A percentile compares a stretch with the other conserved stretches of the same genome.
phyloP scores from a whole-genome alignment of 37 sponge, comb jelly and placozoan genomes.

The Corticium candelabrum region DNA sequence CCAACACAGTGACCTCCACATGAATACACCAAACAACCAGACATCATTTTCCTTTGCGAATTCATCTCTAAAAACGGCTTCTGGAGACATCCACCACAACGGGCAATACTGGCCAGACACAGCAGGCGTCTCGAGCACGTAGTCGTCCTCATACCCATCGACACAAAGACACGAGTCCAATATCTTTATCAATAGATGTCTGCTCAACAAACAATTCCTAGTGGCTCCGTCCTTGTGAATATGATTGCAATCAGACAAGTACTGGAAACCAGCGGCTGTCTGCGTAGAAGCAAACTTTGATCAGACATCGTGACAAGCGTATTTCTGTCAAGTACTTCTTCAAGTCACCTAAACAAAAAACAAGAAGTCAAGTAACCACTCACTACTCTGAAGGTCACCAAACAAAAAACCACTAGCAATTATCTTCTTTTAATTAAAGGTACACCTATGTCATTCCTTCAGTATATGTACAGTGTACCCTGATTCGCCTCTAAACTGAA shows the following conservation, averaged over 20 bases:
- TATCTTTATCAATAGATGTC: constrained; percentile 56
- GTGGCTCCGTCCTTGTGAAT: constrained; percentile 79
- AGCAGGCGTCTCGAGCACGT: background rate
- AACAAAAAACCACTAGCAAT: too few relatives aligned
- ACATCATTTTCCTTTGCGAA: constrained; percentile 80
- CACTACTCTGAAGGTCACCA: too few relatives aligned
- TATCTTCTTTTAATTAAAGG: too few relatives aligned
- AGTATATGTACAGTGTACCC: too few relatives aligned
- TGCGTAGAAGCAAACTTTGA: constrained; percentile 45
- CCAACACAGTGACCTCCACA: constrained; percentile 76
- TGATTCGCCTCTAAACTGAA: too few relatives aligned
- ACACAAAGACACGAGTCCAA: constrained; percentile 77
- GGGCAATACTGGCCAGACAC: background rate
- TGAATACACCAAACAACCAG: constrained; percentile 81
- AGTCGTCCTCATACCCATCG: constrained; percentile 67
- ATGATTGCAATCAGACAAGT: constrained; percentile 57
- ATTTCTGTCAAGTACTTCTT: constrained; percentile 40
- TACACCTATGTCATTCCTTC: too few relatives aligned
- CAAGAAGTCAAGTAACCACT: background rate
- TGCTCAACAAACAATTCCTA: constrained; percentile 67
- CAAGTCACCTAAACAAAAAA: constrained; percentile 41
- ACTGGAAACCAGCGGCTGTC: constrained; percentile 72
- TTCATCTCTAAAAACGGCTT: constrained; percentile 26
- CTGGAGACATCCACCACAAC: constrained; percentile 84
- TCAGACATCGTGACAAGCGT: constrained; percentile 25